Base-by-base conservation (phyloP, 2,113 vertebrate genomes). In the Syrmaticus mikado region DNA sequence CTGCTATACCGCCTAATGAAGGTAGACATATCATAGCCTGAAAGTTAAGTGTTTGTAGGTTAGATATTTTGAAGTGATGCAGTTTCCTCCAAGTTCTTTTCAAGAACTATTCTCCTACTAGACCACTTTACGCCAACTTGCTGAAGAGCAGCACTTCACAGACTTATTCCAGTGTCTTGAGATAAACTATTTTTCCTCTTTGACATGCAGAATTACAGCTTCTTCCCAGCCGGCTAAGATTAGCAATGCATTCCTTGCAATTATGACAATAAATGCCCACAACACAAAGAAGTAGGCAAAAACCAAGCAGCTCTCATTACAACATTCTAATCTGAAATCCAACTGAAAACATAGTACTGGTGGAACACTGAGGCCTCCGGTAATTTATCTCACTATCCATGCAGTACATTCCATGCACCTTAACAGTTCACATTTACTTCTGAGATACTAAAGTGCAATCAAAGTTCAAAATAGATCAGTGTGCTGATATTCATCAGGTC, bases 1-100 rank as follows among this genome's bases (percentile, higher is more conserved):
- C 98, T 98, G 97, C 99, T 99, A 91, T 99, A 99, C 55, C 98
- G 97, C 71, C 99, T 98, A 96, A 99, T 99, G 97, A 99, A 99
- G 75, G 98, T 98, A 75, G 99, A 99, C 99, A 99, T 99, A 97
- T 99, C 97, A 74, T 98, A 99, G 90, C 99, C 99, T 99, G 88
- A n/a, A 96, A 97, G 89, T 46, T 18, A 87, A 97, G 38, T 40
- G 90, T 82, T 77, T 36, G 1, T 4, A 46, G 52, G 41, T 97
- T 92, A 94, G 66, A 81, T 9, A 78, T 90, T 94, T 85, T 48
- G 36, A 81, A 81, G 24, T 21, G 24, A 30, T 67, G 78, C 27
- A 28, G 25, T 6, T 50, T 32, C 21, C 77, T 60, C 30, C 30
- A 77, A 71, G 46, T 50, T 62, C 20, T 85, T 82, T 38, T 88